These are phyloP conservation scores for Apogon talboti DNA, from an alignment of 2,797 vertebrate genomes.

Conservation along the genomic window DNA sequence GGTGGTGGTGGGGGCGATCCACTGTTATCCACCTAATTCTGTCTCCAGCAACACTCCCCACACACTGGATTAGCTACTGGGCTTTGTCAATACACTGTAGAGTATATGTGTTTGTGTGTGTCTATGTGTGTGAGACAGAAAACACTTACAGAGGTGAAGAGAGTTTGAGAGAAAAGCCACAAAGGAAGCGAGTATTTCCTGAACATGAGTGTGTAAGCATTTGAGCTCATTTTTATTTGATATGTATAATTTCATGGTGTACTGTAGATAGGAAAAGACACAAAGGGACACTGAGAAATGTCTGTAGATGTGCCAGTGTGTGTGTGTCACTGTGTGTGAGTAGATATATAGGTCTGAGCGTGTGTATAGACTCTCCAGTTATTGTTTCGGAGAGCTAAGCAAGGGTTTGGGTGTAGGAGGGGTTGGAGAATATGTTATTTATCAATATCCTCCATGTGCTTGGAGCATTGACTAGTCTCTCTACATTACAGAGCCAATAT, in stretches of 20 bases:
- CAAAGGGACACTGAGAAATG: constrained; percentile 26
- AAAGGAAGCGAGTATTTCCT: constrained; percentile 19
- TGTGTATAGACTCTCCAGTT: constrained; percentile 33
- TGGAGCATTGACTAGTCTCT: constrained; percentile 40
- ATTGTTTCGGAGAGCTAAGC: constrained; percentile 45
- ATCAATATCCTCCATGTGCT: constrained; percentile 68
- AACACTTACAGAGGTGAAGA: constrained; percentile 10
- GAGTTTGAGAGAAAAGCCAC: neutral
- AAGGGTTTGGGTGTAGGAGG: constrained; percentile 43
- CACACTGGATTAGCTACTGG: constrained; percentile 69
- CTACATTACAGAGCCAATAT: constrained; percentile 43
- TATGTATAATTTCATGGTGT: constrained; percentile 52
- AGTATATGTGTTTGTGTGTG: constrained; percentile 19
- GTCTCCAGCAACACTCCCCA: constrained; percentile 64
- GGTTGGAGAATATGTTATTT: constrained; percentile 56
- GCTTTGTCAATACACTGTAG: constrained; percentile 64
- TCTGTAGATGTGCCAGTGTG: constrained; percentile 34
- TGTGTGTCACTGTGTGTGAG: constrained; percentile 7
- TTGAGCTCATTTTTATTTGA: constrained; percentile 24
- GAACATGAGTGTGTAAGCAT: constrained; percentile 1
- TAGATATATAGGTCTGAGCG: constrained; percentile 8
- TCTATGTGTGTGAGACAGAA: neutral
- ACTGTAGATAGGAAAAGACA: constrained; percentile 40
- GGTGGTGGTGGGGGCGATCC: constrained; percentile 33
- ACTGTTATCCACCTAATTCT: constrained; percentile 70